phyloP scores from a whole-genome alignment of 2,888 invertebrate species.

The Lithophane semibrunnea region DNA sequence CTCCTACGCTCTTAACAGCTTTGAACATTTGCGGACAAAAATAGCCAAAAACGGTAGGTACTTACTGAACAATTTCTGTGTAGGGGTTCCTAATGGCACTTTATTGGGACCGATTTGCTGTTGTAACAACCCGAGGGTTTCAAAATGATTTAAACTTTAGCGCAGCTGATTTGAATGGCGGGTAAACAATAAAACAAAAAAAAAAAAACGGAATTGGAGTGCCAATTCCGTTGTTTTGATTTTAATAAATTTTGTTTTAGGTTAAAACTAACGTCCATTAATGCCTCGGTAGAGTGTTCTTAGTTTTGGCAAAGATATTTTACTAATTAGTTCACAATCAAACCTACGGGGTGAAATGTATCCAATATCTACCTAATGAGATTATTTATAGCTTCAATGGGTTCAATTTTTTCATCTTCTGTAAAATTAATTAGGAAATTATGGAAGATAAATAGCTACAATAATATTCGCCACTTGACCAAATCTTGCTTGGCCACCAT shows the following conservation, averaged over 20 bases:
- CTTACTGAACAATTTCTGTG: constrained; percentile 65
- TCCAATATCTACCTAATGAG: not conserved
- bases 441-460: not conserved
- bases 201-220: too few species aligned
- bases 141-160: constrained; percentile 44
- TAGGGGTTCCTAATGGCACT: constrained; percentile 63
- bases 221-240: not conserved
- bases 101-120: constrained; percentile 64
- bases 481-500: not conserved
- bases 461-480: not conserved
- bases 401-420: not conserved
- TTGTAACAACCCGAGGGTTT: constrained; percentile 33
- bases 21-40: constrained; percentile 49
- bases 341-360: too few species aligned
- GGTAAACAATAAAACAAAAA: too few species aligned
- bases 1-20: constrained; percentile 20
- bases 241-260: not conserved
- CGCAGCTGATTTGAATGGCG: constrained; percentile 12
- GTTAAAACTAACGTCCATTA: not conserved
- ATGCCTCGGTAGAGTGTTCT: not conserved
- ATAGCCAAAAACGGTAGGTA: constrained; percentile 55
- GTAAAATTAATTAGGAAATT: not conserved
- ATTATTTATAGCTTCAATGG: not conserved
- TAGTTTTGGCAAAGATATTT: not conserved
- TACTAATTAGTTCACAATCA: not conserved